These are phyloP conservation scores for Malurus melanocephalus DNA, from an alignment of 2,113 vertebrate species.

Conservation along the genomic window DNA sequence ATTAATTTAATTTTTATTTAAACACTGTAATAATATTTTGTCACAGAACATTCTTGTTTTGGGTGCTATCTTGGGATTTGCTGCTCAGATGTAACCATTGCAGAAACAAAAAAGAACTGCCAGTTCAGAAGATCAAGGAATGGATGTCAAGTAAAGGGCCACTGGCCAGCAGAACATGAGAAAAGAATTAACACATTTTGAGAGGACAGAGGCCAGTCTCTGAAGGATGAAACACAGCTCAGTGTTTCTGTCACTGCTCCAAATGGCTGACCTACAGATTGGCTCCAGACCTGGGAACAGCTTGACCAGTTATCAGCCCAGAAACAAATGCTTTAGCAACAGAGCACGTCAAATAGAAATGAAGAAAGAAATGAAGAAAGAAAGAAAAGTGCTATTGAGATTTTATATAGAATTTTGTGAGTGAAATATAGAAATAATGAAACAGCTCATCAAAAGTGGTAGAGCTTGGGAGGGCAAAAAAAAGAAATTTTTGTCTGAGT, in stretches of 20 bases:
- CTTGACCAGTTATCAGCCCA: slow-evolving; percentile 16
- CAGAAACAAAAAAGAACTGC: not conserved
- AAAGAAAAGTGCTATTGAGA: not conserved
- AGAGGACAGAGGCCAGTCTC: not conserved
- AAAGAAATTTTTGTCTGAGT: not conserved
- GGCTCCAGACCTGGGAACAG: slow-evolving; percentile 15
- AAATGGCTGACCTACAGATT: slow-evolving; percentile 18
- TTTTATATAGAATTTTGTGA: not conserved
- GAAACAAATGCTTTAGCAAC: not conserved
- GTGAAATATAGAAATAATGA: not conserved
- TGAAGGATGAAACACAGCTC: not conserved
- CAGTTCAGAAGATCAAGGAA: not conserved
- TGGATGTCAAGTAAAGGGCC: not conserved
- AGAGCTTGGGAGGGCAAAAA: not conserved
- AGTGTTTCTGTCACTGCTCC: slow-evolving; percentile 40
- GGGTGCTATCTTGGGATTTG: not conserved
- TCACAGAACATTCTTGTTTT: not conserved
- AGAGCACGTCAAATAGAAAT: not conserved
- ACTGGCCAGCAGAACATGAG: not conserved
- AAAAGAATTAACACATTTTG: slow-evolving; percentile 15
- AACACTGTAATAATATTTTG: not conserved
- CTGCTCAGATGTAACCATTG: not conserved
- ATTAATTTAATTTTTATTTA: not conserved
- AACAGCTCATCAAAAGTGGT: not conserved
- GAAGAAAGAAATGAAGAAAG: not conserved